These are phyloP conservation scores for Lycaon pictus DNA, from an alignment of 2,113 vertebrate species.

Conservation along the genomic window DNA sequence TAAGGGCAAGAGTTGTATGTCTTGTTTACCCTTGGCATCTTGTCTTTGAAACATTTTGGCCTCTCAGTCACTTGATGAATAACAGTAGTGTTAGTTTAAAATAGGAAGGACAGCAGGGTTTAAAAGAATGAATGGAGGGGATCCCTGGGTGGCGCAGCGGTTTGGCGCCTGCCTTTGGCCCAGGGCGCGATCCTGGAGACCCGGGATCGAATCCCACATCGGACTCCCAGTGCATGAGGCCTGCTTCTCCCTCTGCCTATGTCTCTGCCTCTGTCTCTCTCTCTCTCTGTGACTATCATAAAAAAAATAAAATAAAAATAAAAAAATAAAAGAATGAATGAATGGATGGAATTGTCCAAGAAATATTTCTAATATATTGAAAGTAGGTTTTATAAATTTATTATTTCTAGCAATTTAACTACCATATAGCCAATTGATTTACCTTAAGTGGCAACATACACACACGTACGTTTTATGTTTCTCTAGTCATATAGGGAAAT, in stretches of 20 bases:
- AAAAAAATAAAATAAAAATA: background rate
- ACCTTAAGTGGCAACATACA: background rate
- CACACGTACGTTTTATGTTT: background rate
- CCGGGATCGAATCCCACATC: no score
- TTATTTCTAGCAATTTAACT: constrained; percentile 35
- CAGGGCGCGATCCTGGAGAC: no score
- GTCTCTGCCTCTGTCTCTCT: no score
- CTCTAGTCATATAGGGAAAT: constrained; percentile 33
- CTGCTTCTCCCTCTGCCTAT: no score
- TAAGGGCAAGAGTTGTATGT: background rate
- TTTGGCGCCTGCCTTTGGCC: no score
- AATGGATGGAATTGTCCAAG: background rate
- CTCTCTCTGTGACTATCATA: no score
- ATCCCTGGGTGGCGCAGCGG: no score
- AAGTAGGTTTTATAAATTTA: background rate
- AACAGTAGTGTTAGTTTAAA: constrained; percentile 43
- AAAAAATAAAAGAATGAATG: background rate
- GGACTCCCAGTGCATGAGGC: no score
- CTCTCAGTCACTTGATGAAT: background rate
- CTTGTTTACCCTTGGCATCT: background rate
- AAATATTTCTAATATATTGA: background rate
- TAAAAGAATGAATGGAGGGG: background rate
- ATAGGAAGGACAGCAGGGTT: background rate
- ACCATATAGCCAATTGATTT: background rate
- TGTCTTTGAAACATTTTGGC: background rate